Evolutionary conservation across 1,140 invertebrate species (phyloP).

Genomic region (Akabosia matsudoensis): DNA sequence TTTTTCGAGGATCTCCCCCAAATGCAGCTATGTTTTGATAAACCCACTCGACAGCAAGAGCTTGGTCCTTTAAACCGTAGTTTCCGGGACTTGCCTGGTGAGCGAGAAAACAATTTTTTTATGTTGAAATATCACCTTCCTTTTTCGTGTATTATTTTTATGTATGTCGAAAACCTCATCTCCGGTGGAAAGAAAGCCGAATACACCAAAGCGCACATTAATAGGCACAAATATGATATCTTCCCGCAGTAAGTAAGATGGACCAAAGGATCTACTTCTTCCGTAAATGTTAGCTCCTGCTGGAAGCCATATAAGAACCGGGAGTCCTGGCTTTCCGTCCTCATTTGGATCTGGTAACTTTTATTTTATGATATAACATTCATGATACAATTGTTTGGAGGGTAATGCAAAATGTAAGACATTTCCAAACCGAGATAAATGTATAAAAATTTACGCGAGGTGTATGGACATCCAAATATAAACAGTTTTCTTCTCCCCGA

Average conservation of each 20-base stretch:
- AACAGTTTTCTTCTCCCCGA: conserved; percentile 25
- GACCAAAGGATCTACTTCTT: background rate
- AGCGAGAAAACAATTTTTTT: too few relatives aligned
- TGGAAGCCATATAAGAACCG: background rate
- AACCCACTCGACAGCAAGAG: background rate
- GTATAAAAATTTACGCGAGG: conserved; percentile 20
- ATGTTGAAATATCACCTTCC: too few relatives aligned
- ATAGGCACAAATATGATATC: conserved; percentile 4
- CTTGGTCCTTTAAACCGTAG: background rate
- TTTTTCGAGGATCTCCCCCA: background rate
- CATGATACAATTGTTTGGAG: too few relatives aligned
- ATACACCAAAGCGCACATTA: background rate
- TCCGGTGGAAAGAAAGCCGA: background rate
- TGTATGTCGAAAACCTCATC: background rate
- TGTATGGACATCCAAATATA: conserved; percentile 27
- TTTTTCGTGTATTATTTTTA: too few relatives aligned
- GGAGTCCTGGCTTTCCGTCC: background rate
- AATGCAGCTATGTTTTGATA: background rate
- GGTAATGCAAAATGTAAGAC: too few relatives aligned
- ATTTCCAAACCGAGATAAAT: too few relatives aligned
- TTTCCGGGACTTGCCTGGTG: too few relatives aligned
- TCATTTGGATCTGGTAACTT: background rate
- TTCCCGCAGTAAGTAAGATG: background rate
- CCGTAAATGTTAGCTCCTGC: background rate
- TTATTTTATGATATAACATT: background rate